Evolutionary conservation across 2,797 vertebrate species (phyloP), one percentile per base, ranked within the genome.

Genomic region (Alca torda): DNA sequence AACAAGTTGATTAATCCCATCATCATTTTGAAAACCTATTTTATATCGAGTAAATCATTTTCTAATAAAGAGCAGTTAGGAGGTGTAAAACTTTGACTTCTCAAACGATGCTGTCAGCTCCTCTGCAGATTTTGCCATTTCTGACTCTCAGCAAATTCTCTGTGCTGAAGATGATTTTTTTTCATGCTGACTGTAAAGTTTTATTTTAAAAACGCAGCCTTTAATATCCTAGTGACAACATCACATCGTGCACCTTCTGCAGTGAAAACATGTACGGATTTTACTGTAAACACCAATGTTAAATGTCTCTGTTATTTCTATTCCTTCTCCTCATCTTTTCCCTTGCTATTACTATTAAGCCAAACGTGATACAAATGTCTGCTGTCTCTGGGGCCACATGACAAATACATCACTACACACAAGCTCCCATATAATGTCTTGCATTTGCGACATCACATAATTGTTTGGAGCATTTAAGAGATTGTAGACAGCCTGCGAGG

Each of bases 1-100:
- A 90, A 94, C 82, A 93, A 93, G 84, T 96, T 97, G 92, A 97
- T 97, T 97, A 97, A 97, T 97, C 85, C 78, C 78, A 96, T 96
- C 87, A 93, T 93, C 83, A 87, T 95, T 96, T 95, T 84, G 86
- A 95, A 96, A 94, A 51, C 85, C 89, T 89, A 73, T 93, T 97
- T 95, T 85, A 80, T 88, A 92, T 73, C 64, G 80, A 95, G 93
- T 87, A 96, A 94, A 97, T 95, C 35, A 95, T 93, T 96, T 96
- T 92, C 83, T 94, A 95, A 97, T 96, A 96, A 92, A 96, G 64
- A 87, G 81, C 85, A 95, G 89, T 93, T 96, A 95, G 75, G 65
- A 94, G 79, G 72, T 74, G 80, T 91, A 96, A 96, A 97, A 97
- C 94, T 96, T 96, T 90, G 84, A 96, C 90, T 96, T 96, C 74